Evolutionary conservation across 2,888 invertebrate genomes (phyloP).

Genomic region (Scaptomyza flava): DNA sequence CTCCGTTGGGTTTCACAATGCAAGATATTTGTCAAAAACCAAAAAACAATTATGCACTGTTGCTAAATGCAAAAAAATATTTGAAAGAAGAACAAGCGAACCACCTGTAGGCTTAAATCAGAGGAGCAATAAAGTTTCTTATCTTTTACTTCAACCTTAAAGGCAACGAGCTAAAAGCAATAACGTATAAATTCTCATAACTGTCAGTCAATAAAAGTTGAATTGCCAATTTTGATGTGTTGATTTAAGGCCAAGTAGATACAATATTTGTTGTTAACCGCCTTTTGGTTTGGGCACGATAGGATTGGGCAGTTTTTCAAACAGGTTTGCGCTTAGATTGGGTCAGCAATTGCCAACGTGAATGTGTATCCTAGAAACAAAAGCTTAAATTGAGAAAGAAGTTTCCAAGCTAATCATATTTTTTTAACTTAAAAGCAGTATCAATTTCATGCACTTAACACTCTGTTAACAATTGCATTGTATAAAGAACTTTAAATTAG

Average conservation of each 20-base stretch:
- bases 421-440: not conserved
- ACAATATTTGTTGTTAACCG: not conserved
- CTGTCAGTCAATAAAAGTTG: not conserved
- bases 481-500: not conserved
- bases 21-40: conserved; percentile 18
- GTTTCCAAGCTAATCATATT: not conserved
- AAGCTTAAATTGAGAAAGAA: not conserved
- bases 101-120: conserved; percentile 33
- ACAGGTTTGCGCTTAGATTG: not conserved
- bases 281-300: not conserved
- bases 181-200: conserved; percentile 21
- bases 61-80: conserved; percentile 18
- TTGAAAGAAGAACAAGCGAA: not conserved
- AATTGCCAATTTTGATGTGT: conserved; percentile 3
- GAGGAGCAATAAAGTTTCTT: not conserved
- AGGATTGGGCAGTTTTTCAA: not conserved
- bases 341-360: not conserved
- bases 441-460: not conserved
- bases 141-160: conserved; percentile 2
- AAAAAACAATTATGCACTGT: conserved; percentile 24
- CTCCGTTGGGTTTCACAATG: conserved; percentile 34
- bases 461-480: not conserved
- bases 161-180: conserved; percentile 10
- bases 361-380: not conserved
- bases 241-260: conserved; percentile 5